These are phyloP conservation scores for Rhinoptilus africanus DNA, from an alignment of 2,113 vertebrate species.

Conservation along the genomic window DNA sequence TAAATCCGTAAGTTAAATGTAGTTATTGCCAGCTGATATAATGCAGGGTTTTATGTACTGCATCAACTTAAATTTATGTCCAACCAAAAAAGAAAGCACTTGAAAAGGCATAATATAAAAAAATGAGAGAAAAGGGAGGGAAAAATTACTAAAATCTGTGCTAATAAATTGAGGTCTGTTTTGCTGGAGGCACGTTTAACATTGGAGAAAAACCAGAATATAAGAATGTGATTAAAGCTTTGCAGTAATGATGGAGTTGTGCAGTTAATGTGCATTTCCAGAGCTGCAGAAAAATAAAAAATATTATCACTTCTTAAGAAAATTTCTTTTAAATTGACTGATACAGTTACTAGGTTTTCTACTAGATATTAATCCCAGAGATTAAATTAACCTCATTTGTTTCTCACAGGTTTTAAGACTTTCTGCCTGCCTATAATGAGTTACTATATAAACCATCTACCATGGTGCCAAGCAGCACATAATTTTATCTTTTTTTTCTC, in stretches of 20 bases:
- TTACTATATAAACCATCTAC: not conserved
- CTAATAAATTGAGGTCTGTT: conserved; percentile 10
- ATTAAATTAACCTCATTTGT: not conserved
- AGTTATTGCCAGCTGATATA: not conserved
- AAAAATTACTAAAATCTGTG: not conserved
- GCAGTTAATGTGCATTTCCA: not conserved
- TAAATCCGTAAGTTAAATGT: not conserved
- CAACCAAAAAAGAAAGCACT: not conserved
- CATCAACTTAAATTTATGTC: not conserved
- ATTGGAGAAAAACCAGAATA: not conserved
- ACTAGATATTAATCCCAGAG: not conserved
- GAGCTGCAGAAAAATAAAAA: not conserved
- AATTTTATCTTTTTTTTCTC: not conserved
- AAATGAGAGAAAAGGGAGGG: not conserved
- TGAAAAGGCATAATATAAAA: not conserved
- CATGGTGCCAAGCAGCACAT: not conserved
- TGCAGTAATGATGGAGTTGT: not conserved
- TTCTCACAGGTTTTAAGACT: not conserved
- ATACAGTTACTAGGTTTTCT: not conserved
- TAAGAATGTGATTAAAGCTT: not conserved
- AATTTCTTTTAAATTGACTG: not conserved
- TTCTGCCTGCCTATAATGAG: not conserved
- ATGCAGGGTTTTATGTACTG: not conserved
- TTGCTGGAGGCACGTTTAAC: not conserved
- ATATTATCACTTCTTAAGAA: not conserved